Conservation (phyloP, 2,888 invertebrate genomes). For the Eucera pruinosa region DNA sequence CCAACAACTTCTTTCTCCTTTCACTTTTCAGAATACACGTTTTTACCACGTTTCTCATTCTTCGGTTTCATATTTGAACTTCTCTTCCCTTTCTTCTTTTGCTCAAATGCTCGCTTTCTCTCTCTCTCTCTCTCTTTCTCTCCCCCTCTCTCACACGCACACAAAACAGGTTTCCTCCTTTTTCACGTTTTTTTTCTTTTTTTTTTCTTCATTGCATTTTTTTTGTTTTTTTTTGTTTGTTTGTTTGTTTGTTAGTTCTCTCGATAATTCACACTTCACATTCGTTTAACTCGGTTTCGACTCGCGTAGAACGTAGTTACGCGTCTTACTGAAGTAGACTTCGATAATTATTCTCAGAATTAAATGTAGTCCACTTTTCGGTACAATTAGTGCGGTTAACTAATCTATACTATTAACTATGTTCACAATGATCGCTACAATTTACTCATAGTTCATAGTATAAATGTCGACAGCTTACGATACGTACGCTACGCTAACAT, state of each 20-base stretch:
- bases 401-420: constrained; percentile 66
- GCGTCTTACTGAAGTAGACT: constrained; percentile 56
- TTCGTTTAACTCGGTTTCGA: constrained; percentile 18
- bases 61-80: neutral
- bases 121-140: neutral
- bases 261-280: neutral
- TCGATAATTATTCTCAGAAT: constrained; percentile 63
- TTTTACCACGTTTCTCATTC: neutral
- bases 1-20: neutral
- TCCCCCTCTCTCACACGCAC: neutral
- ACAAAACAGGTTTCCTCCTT: too few species aligned
- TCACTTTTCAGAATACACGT: too few species aligned
- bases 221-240: neutral
- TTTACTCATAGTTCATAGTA: constrained; percentile 64
- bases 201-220: neutral
- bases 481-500: constrained; percentile 62
- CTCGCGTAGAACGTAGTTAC: constrained; percentile 17
- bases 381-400: constrained; percentile 65
- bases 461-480: constrained; percentile 64
- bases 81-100: neutral
- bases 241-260: too few species aligned
- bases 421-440: constrained; percentile 64
- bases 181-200: neutral
- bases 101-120: neutral
- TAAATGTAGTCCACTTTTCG: constrained; percentile 64